Evolutionary conservation across 2,888 invertebrate genomes (phyloP), one percentile per base, ranked within the genome.

Genomic region (Selenia dentaria): DNA sequence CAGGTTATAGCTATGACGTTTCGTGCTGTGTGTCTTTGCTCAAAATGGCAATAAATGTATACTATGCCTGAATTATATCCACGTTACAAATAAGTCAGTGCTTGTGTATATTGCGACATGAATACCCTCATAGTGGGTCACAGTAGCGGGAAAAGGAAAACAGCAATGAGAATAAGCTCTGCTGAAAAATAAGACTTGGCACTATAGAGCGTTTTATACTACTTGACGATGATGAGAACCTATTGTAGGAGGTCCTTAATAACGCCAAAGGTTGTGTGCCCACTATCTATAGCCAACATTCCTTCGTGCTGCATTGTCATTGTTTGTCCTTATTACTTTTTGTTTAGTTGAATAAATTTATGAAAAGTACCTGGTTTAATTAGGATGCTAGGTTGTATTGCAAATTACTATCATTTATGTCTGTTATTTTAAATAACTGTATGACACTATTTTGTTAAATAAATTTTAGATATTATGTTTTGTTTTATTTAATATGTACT

Each of bases 381-480:
- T 90, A 90, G 84, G 81, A 83, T 86, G 87, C 89, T 90, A 91
- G 89, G 89, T 84, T 88, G 82, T 89, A 88, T 83, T 83, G 72
- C 80, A 86, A 88, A 86, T 85, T 89, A 16, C 16, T 16, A 87
- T 89, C 83, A 83, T 88, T 89, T 89, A 88, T 72, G 84, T 88
- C 85, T 86, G 89, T 90, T 90, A 88, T 87, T 89, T 89, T 85
- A 75, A 90, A 88, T 88, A 87, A 88, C 87, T 83, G 84, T 88
- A 88, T 84, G 89, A 90, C 88, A 88, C 80, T 89, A 89, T 89
- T 90, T 90, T 90, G 89, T 89, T 89, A 87, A 86, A 87, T 90
- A 90, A 89, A 90, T 88, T 88, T 85, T 85, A 88, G 88, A 83
- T 88, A 88, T 83, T 84, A 69, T 16, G 16, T 60, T 48, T 27